Base-by-base conservation (phyloP, 1,140 invertebrate genomes). In the Habropoda laboriosa region DNA sequence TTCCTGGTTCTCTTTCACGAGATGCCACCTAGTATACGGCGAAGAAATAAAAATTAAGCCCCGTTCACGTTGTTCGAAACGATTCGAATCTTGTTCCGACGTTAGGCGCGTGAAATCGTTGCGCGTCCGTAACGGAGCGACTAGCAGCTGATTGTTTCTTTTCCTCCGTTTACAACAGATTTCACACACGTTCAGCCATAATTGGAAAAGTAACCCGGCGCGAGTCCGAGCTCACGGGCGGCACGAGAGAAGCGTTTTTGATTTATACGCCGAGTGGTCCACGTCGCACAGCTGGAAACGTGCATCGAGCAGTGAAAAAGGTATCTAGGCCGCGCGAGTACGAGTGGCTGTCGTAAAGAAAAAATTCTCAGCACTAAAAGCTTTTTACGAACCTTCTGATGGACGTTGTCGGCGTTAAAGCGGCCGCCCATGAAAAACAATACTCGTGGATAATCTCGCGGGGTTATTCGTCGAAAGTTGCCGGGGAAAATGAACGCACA, bases 281-380 rank as follows among this genome's bases (percentile, higher is more conserved):
- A 30, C 53, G 68, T 68, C 71, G 61, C 30, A 18, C 77, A 80
- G 66, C 71, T 76, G 72, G 47, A 83, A 83, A 51, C 55, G 53
- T 68, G 57, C 68, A 85, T 76, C 78, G 82, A 72, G 61, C 60
- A 72, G 30, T 24, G 18, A 40, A 51, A 58, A 67, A 32, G 45
- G 38, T 85, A 80, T 85, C 53, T 85, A 49, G 60, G 72, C 42
- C 57, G 51, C 40, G 38, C 58, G 60, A 71, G 10, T 58, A 45
- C 40, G 27, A 55, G 51, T 71, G 67, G 42, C 70, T 42, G 71
- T 51, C 51, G 63, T 66, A 76, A 83, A 80, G 51, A 79, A 66
- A 60, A 72, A 83, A 83, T 83, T 75, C 77, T 60, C 83, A 42
- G 47, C 77, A 75, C 72, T 83, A 68, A 83, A 83, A 83, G 76